Evolutionary conservation across 64 coral and sea anemone genomes (phyloP).

Genomic region (Acropora yongei): DNA sequence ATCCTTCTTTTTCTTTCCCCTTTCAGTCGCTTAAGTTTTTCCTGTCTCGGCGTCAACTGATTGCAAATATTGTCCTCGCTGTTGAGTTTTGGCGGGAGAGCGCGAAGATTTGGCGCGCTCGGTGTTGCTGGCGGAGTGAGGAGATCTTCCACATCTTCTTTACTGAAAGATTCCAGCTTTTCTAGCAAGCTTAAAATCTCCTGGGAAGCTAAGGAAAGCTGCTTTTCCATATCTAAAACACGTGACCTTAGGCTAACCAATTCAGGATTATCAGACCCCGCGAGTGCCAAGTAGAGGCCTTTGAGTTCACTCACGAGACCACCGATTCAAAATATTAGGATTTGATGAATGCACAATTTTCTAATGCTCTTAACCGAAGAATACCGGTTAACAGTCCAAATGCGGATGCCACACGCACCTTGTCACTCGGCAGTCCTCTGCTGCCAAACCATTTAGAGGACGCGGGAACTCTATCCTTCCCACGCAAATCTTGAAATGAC

Average conservation of each 20-base stretch:
- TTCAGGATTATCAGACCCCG: neutral
- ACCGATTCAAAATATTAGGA: conserved; percentile 14
- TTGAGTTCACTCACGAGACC: neutral
- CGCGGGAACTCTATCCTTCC: neutral
- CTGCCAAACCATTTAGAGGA: neutral
- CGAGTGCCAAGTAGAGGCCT: neutral
- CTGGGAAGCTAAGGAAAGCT: neutral
- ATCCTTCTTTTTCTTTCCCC: neutral
- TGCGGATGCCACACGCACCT: neutral
- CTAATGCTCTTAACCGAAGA: neutral
- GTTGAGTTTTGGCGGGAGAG: conserved; percentile 3
- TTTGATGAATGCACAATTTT: conserved; percentile 24
- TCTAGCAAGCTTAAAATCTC: neutral
- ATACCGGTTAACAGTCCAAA: neutral
- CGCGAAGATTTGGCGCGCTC: neutral
- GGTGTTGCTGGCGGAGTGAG: conserved; percentile 2
- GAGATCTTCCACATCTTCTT: neutral
- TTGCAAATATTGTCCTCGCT: neutral
- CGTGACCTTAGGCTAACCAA: neutral
- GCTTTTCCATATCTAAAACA: neutral
- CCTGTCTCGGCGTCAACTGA: neutral
- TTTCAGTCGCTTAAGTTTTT: neutral
- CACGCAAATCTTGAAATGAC: conserved; percentile 18
- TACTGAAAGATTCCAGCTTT: neutral
- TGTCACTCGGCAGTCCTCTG: neutral